A percentile compares a stretch with the other conserved stretches of the same genome.
Evolutionary conservation across 1,140 invertebrate species (phyloP).

Genomic region (Bombus picipes): DNA sequence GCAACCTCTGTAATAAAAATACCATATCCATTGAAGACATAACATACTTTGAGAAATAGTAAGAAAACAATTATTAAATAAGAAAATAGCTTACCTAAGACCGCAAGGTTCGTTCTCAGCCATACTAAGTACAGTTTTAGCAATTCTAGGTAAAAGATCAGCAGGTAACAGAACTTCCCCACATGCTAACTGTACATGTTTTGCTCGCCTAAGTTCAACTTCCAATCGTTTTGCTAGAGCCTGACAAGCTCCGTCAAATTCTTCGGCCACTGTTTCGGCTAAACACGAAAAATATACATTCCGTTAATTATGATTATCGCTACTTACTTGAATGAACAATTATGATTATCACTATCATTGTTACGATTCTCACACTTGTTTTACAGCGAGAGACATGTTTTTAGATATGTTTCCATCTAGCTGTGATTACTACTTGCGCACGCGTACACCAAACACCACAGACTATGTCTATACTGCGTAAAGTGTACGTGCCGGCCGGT

Average conservation of each 20-base stretch:
- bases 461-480: not conserved
- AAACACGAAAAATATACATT: slow-evolving; percentile 39
- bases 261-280: slow-evolving; percentile 76
- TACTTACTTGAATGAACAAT: not conserved
- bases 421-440: not conserved
- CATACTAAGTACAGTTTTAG: slow-evolving; percentile 89
- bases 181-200: slow-evolving; percentile 89
- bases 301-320: not conserved
- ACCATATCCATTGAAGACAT: not conserved
- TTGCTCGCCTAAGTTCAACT: slow-evolving; percentile 89
- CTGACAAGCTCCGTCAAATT: slow-evolving; percentile 78
- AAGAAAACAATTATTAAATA: not conserved
- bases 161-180: slow-evolving; percentile 91
- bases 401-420: not conserved
- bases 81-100: slow-evolving; percentile 80
- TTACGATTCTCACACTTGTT: not conserved
- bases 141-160: slow-evolving; percentile 89
- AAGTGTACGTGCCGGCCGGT: slow-evolving; percentile 9
- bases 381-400: not conserved
- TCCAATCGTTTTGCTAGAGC: slow-evolving; percentile 88
- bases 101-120: slow-evolving; percentile 94
- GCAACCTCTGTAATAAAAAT: slow-evolving; percentile 84
- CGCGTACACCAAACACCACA: not conserved
- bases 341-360: not conserved
- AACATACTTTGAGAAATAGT: no score